Percentiles rank a stretch among this genome's conserved stretches.
phyloP scores from a whole-genome alignment of 2,113 vertebrate species.

The Platichthys stellatus region DNA sequence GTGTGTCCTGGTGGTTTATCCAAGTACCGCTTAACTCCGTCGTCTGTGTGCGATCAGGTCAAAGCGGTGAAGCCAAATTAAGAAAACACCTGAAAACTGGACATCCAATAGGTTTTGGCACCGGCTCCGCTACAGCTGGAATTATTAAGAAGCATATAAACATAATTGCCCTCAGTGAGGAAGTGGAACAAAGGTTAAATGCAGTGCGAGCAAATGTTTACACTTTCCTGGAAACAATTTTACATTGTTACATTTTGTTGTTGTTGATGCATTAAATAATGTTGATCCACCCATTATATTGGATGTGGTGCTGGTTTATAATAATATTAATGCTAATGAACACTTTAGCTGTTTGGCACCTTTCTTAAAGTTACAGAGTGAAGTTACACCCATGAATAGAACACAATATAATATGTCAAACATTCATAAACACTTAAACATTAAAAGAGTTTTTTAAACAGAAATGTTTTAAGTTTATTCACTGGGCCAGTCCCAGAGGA shows the following conservation, averaged over 20 bases:
- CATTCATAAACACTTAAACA: no score
- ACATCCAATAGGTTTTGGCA: neutral
- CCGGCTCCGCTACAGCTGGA: neutral
- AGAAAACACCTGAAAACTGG: neutral
- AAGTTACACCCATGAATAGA: no score
- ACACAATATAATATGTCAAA: no score
- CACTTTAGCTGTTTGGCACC: no score
- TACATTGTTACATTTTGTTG: neutral
- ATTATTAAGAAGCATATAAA: constrained; percentile 1
- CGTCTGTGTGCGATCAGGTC: neutral
- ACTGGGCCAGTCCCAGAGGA: no score
- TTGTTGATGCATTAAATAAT: neutral
- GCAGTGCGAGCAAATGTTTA: neutral
- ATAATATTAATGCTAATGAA: no score
- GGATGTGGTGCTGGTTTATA: no score
- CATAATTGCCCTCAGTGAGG: neutral
- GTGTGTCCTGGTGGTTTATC: neutral
- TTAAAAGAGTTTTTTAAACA: no score
- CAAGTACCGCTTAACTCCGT: neutral
- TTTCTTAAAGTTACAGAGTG: no score
- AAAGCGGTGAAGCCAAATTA: constrained; percentile 3
- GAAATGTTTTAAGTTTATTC: no score
- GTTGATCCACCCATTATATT: no score
- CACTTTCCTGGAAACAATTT: neutral
- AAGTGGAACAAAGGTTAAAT: constrained; percentile 19